These are phyloP conservation scores for Epinotia nisella DNA, from an alignment of 2,888 invertebrate genomes.

Conservation along the genomic window DNA sequence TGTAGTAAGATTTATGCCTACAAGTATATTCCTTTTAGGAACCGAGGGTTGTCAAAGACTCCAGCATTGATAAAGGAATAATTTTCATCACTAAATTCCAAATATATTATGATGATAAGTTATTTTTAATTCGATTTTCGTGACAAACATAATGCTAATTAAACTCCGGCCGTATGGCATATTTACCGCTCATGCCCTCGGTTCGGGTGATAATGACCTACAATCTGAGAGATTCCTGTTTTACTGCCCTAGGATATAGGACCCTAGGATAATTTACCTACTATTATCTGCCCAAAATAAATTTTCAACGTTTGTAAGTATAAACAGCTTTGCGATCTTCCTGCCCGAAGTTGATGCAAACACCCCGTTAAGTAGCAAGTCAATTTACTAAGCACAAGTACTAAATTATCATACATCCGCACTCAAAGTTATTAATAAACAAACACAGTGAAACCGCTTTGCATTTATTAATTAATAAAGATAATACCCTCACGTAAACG, in stretches of 20 bases:
- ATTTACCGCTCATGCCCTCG: neutral
- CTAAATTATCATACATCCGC: constrained; percentile 10
- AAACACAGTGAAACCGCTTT: constrained; percentile 38
- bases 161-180: neutral
- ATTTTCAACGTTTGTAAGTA: neutral
- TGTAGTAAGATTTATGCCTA: constrained; percentile 20
- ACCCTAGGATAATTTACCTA: neutral
- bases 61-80: no score
- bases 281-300: neutral
- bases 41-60: neutral
- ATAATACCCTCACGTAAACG: constrained; percentile 41
- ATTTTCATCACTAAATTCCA: no score
- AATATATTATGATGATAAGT: no score
- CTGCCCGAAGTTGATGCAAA: neutral
- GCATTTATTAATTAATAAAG: constrained; percentile 44
- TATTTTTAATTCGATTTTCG: neutral
- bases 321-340: neutral
- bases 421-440: constrained; percentile 19
- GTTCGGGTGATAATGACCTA: neutral
- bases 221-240: no score
- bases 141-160: neutral
- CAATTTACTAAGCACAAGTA: neutral
- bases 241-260: neutral
- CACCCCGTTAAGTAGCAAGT: neutral
- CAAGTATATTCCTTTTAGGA: constrained; percentile 4